Evolutionary conservation across 2,888 invertebrate species (phyloP), one percentile per base, ranked within the genome.

Genomic region (Patella depressa): DNA sequence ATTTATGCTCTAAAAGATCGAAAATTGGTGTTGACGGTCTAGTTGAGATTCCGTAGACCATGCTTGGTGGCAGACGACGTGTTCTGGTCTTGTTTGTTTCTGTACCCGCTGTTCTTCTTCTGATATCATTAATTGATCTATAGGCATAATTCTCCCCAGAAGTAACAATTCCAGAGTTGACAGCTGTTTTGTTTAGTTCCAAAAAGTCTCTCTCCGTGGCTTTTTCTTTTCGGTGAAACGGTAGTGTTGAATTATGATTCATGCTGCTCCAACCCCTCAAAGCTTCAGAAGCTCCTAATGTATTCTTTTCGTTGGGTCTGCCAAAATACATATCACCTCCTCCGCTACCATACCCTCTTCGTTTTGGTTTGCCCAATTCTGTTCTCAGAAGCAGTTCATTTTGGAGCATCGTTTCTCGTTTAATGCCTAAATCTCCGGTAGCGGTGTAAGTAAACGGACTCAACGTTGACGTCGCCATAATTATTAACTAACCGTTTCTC

Each of bases 11-110:
- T 71, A 91, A 77, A n/a, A 91, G 82, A 77, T 91, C 90, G 81
- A 88, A 88, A 73, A 91, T 90, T 24, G 91, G 91, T 17, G 91
- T 91, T 12, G 90, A 89, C 29, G 91, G 90, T 79, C 91, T 88
- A 71, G 89, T 89, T 17, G 88, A 85, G 72, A 89, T 87, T 14
- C 91, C 91, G 82, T 85, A 91, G 7, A 90, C 89, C 88, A 88
- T 88, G 24, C 86, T 83, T 0, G 89, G 89, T 3, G 89, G 89
- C n/a, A 90, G 81, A 59, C 88, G 83, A 15, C 88, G 77, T 12
- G 85, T 85, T 76, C 83, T 77, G n/a, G 74, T 79, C 75, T 83
- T 85, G 24, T 24, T 65, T 24, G 11, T 76, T 11, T 84, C 85
- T 76, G 83, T 78, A 12, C 55, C 78, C 74, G 81, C 83, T 74